Evolutionary conservation across 2,113 vertebrate genomes (phyloP), one percentile per base, ranked within the genome.

Genomic region (Eublepharis macularius): DNA sequence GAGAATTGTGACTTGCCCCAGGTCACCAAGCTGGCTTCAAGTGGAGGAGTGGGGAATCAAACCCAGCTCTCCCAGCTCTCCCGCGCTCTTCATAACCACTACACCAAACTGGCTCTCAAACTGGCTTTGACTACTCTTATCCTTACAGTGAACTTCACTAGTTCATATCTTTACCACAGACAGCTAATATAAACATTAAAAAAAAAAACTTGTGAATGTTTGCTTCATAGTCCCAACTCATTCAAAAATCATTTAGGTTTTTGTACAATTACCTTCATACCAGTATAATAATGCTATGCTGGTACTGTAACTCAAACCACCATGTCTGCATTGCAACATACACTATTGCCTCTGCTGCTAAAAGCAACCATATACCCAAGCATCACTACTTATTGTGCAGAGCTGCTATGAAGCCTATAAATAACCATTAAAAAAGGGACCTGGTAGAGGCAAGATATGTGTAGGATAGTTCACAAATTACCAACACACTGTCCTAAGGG

Each of bases 381-480:
- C 80, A 39, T 80, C 54, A 74, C 69, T 74, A 32, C 77, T 69
- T 74, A 54, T 80, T 85, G 68, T 45, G 17, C 45, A 49, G 14
- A 76, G 73, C 57, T 39, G 34, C 73, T 85, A 85, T 73, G 43
- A 80, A 80, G 84, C 32, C 68, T 68, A 85, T 85, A 80, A 80
- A 85, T 85, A 80, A 60, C 32, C 47, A 51, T 80, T 68, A 80
- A 63, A 19, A 49, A 54, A 29, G n/a, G 80, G 34, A 24, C n/a
- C 80, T 49, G 45, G 68, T 63, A 43, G 63, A 80, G 60, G 51
- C 34, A 63, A 85, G n/a, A 80, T 73, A 80, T 63, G 76, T 85
- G 41, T 77, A 80, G 68, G 32, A 80, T 47, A 80, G 68, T 85
- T 76, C 66, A 63, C 84, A 72, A 85, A 80, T 85, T 41, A 85